Conservation (phyloP, 2,888 invertebrate genomes). For the Fragum sueziense region DNA sequence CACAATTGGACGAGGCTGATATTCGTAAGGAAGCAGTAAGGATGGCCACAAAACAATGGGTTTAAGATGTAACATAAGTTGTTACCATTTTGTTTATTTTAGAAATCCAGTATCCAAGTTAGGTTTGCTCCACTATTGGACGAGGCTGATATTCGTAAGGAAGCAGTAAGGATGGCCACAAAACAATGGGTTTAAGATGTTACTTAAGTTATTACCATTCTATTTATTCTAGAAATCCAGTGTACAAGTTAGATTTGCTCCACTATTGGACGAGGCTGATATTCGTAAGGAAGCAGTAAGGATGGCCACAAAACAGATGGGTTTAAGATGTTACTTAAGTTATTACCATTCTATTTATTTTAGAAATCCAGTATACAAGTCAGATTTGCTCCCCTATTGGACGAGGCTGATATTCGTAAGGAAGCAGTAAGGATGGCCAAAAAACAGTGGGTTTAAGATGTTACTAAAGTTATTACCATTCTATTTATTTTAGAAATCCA, state of each 20-base stretch:
- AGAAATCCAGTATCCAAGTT: slow-evolving; percentile 76
- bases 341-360: too few relatives aligned
- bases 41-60: slow-evolving; percentile 72
- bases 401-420: slow-evolving; percentile 70
- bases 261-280: too few relatives aligned
- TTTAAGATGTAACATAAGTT: too few relatives aligned
- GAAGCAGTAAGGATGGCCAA: slow-evolving; percentile 78
- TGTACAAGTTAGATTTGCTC: too few relatives aligned
- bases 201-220: too few relatives aligned
- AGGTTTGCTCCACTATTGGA: slow-evolving; percentile 76
- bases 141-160: slow-evolving; percentile 72
- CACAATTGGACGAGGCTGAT: slow-evolving; percentile 71
- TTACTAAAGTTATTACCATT: too few relatives aligned
- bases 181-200: slow-evolving; percentile 68
- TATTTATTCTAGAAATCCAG: too few relatives aligned
- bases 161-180: slow-evolving; percentile 76
- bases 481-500: slow-evolving; percentile 74
- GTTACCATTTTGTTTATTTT: slow-evolving; percentile 23
- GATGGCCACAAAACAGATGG: too few relatives aligned
- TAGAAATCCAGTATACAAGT: slow-evolving; percentile 76
- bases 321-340: too few relatives aligned
- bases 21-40: slow-evolving; percentile 76
- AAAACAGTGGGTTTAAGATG: slow-evolving; percentile 66
- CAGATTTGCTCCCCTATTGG: slow-evolving; percentile 76
- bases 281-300: too few relatives aligned